Base-by-base conservation (phyloP, 1,140 invertebrate genomes). In the Druon quercuslanigerum region DNA sequence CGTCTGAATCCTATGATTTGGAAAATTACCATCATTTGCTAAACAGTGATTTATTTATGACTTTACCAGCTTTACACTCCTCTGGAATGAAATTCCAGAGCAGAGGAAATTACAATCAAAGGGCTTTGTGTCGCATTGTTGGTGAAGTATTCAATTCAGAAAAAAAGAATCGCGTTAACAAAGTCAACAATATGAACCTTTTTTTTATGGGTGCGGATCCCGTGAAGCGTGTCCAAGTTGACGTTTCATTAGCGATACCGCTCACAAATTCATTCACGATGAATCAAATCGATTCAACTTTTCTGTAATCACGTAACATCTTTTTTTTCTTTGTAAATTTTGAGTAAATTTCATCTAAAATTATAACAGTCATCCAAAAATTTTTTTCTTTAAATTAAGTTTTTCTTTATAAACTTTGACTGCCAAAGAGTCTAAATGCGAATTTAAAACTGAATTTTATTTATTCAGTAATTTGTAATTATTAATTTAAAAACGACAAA, bases 71-170 rank as follows among this genome's bases (percentile, higher is more conserved):
- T 66, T 66, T 66, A 66, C 33, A 66, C 60, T 66, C 33, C 60
- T 66, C 25, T 16, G 60, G 60, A 78, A 57, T 73, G 57, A 40
- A 75, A 80, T 78, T 77, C 78, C 73, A 75, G 17, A n/a, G 57
- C 77, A 66, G 25, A 83, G 83, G 82, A 84, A 84, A 82, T 75
- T 73, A 70, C 33, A 11, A 46, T 71, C 60, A 73, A 46, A 46
- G 40, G 9, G 40, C 40, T 46, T 82, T 79, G 82, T 82, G 72
- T 78, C 78, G 76, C 50, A 66, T 66, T 66, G 20, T 16, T 13
- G n/a, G 74, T 82, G 75, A 82, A 84, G 84, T 80, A 78, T 73
- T 75, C 80, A 77, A 76, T 82, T 84, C 75, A 78, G 80, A 84
- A 84, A 78, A 80, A 84, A 16, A 40, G 60, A 84, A 51, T 80